Conservation (phyloP, 37 sponge, comb jelly and placozoan genomes). For the Mnemiopsis leidyi region DNA sequence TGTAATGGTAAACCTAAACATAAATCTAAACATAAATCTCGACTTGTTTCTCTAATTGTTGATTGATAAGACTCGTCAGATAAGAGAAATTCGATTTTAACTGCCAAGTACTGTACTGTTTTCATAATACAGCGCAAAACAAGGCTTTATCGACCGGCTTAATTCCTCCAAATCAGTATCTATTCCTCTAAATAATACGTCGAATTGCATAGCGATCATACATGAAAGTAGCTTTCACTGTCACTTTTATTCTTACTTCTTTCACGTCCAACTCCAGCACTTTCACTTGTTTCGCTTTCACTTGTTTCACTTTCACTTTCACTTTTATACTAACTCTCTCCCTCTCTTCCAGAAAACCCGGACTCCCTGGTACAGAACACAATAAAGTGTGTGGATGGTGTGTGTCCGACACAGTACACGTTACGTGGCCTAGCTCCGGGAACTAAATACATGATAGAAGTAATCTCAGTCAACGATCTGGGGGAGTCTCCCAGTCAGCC, state of each 20-base stretch:
- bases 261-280: too few relatives aligned
- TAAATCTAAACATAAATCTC: too few relatives aligned
- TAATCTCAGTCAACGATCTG: not conserved
- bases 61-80: not conserved
- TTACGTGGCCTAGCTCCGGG: conserved; percentile 36
- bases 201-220: too few relatives aligned
- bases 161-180: too few relatives aligned
- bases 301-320: not conserved
- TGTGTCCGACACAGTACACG: conserved; percentile 46
- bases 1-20: too few relatives aligned
- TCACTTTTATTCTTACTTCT: not conserved
- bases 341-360: not conserved
- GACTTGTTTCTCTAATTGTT: too few relatives aligned
- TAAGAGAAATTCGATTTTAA: not conserved
- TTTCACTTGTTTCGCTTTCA: too few relatives aligned
- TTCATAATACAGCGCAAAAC: too few relatives aligned
- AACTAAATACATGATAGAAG: not conserved
- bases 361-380: not conserved
- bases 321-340: not conserved
- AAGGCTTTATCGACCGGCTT: too few relatives aligned
- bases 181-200: too few relatives aligned
- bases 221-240: not conserved
- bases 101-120: not conserved
- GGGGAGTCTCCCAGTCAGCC: not conserved
- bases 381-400: not conserved